Conservation (phyloP, 2,888 invertebrate species). For the Chrysopilus asiliformis region DNA sequence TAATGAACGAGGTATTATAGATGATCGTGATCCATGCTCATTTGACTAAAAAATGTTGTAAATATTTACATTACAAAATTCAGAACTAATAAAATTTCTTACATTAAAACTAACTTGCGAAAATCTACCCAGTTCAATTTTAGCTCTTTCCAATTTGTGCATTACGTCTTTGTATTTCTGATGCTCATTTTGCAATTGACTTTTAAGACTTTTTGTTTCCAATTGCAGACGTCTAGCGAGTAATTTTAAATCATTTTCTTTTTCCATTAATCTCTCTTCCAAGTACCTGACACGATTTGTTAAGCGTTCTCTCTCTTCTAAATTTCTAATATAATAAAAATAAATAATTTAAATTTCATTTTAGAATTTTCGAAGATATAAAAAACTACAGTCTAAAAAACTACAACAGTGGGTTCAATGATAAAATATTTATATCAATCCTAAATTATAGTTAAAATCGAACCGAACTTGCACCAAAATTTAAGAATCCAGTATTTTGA, state of each 20-base stretch:
- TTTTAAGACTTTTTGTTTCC: slow-evolving; percentile 59
- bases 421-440: too few species aligned
- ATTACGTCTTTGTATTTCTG: slow-evolving; percentile 56
- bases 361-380: background rate
- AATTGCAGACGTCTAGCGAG: slow-evolving; percentile 56
- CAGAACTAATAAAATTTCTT: slow-evolving; percentile 3
- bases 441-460: too few species aligned
- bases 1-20: slow-evolving; percentile 6
- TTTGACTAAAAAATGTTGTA: slow-evolving; percentile 1
- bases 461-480: too few species aligned
- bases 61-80: slow-evolving; percentile 1
- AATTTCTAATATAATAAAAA: slow-evolving; percentile 37
- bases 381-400: too few species aligned
- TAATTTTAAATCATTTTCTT: slow-evolving; percentile 49
- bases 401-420: too few species aligned
- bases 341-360: background rate
- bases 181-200: slow-evolving; percentile 54
- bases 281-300: slow-evolving; percentile 47
- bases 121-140: slow-evolving; percentile 21
- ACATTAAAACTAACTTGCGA: slow-evolving; percentile 5
- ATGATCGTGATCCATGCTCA: background rate
- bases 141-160: slow-evolving; percentile 44
- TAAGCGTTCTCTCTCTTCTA: slow-evolving; percentile 61
- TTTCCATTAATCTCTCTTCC: slow-evolving; percentile 40
- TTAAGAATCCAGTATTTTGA: too few species aligned